Conservation (phyloP, 1,140 invertebrate species). For the Achroia grisella region DNA sequence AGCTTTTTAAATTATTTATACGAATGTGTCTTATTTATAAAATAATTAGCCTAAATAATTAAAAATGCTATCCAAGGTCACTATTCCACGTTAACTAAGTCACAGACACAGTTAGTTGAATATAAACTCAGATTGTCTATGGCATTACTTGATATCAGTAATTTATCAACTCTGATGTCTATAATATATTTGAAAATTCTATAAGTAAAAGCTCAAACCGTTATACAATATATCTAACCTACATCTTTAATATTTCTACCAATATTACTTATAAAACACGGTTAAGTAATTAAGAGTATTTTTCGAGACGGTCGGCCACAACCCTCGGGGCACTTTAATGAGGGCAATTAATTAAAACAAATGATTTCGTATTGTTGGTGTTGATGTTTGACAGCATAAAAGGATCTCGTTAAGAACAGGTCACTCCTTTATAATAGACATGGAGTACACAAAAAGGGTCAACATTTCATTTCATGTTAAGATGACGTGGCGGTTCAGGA, state of each 20-base stretch:
- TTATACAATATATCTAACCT: no score
- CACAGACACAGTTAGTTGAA: no score
- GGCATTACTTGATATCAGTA: no score
- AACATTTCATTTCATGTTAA: conserved; percentile 32
- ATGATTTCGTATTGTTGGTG: conserved; percentile 36
- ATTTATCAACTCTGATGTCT: no score
- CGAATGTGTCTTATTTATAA: no score
- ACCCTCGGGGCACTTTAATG: conserved; percentile 22
- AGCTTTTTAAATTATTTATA: no score
- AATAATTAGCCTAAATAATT: no score
- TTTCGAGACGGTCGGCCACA: conserved; percentile 3
- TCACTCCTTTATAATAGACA: conserved; percentile 36
- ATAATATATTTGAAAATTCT: no score
- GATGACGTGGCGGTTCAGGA: conserved; percentile 24
- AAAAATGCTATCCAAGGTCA: no score
- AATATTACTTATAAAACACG: conserved; percentile 9
- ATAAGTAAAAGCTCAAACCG: no score
- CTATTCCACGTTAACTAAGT: no score
- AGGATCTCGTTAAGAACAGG: conserved; percentile 40
- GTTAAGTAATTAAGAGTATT: conserved; percentile 10
- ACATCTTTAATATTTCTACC: neutral
- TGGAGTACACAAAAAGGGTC: conserved; percentile 33
- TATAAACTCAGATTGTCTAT: no score
- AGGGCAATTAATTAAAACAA: conserved; percentile 39
- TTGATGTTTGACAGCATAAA: conserved; percentile 33